phyloP scores from a whole-genome alignment of 2,888 invertebrate genomes.

The Acanthosepion esculentum region DNA sequence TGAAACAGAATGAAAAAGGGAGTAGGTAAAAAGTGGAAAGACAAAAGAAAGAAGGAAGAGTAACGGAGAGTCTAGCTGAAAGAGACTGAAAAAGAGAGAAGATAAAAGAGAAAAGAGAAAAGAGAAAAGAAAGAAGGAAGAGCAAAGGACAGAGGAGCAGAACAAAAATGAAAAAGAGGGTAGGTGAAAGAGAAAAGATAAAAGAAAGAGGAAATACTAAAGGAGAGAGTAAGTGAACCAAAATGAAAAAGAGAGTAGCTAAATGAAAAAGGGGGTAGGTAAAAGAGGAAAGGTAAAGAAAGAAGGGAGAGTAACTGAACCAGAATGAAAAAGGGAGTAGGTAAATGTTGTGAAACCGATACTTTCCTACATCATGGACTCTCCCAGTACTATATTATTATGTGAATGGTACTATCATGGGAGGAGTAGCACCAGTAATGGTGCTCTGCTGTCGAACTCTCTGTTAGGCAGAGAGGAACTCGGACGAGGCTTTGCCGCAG shows the following conservation, averaged over 20 bases:
- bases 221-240: no score
- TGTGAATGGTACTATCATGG: no score
- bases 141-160: neutral
- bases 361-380: no score
- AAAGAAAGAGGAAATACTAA: neutral
- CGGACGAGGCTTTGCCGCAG: no score
- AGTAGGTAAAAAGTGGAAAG: neutral
- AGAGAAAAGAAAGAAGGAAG: neutral
- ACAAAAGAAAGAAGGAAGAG: neutral
- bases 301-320: neutral
- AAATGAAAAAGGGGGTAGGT: no score
- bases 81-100: neutral
- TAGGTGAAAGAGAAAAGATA: rapidly evolving
- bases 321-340: neutral
- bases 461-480: no score
- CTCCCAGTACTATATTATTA: no score
- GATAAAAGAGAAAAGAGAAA: neutral
- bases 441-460: no score
- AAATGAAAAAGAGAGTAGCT: no score
- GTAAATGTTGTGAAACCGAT: no score
- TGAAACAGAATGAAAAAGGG: no score
- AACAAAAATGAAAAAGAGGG: neutral
- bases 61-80: neutral
- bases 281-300: neutral
- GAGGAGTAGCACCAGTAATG: no score